A percentile compares a stretch with the other conserved stretches of the same genome.
These are phyloP conservation scores for Cephalopholis sonnerati DNA, from an alignment of 2,113 vertebrate genomes.

Conservation along the genomic window DNA sequence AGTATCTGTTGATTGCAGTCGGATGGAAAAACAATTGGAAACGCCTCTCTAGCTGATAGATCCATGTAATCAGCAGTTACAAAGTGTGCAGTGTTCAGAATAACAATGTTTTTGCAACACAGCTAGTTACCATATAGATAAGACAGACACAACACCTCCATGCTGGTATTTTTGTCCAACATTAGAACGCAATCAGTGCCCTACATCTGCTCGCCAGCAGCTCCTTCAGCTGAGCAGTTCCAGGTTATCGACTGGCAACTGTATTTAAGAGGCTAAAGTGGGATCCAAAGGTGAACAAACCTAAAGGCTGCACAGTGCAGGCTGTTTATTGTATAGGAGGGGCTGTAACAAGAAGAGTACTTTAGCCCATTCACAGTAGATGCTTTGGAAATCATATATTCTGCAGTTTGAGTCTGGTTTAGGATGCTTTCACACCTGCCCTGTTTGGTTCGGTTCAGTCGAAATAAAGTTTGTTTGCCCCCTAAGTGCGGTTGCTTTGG, in stretches of 20 bases:
- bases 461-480: too few species aligned
- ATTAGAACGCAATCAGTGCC: constrained; percentile 57
- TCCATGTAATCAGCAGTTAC: constrained; percentile 66
- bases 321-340: background rate
- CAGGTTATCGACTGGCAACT: constrained; percentile 32
- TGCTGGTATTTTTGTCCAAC: constrained; percentile 29
- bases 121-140: constrained; percentile 79
- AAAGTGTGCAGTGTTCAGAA: constrained; percentile 50
- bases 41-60: constrained; percentile 63
- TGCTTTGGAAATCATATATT: background rate
- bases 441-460: too few species aligned
- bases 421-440: background rate
- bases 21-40: constrained; percentile 74
- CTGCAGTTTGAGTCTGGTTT: background rate
- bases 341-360: background rate
- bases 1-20: constrained; percentile 65
- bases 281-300: background rate
- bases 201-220: constrained; percentile 13
- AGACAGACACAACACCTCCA: constrained; percentile 35
- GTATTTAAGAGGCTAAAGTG: constrained; percentile 24
- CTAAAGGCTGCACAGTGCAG: background rate
- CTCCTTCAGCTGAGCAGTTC: constrained; percentile 42
- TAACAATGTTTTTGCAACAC: constrained; percentile 47
- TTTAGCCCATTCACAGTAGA: too few species aligned
- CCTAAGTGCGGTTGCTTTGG: too few species aligned